Evolutionary conservation across 2,888 invertebrate genomes (phyloP), one percentile per base, ranked within the genome.

Genomic region (Sinotaia quadrata): DNA sequence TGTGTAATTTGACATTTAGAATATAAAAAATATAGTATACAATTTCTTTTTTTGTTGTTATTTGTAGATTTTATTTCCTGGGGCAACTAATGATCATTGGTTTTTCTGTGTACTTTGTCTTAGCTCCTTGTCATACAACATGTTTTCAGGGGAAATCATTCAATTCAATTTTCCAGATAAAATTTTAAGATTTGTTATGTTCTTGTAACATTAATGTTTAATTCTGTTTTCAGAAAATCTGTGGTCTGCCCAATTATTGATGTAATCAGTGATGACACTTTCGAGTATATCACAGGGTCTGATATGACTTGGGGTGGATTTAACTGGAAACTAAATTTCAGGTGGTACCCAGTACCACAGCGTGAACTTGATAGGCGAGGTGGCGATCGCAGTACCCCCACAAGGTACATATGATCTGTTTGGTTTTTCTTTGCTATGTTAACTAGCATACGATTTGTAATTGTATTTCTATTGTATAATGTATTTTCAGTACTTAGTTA

Each of bases 261-360:
- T 89, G 97, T 99, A 69, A 98, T 99, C 84, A 97, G 96, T 57
- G 98, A 99, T 88, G 98, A 98, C 83, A 96, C 96, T 4, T 99
- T 99, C 89, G 98, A 98, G 89, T 99, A 99, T 90, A 96, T 98
- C 75, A 95, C 97, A 61, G 98, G 98, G 0, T 97, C 97, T 1
- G 98, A 99, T 88, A 97, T 97, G 93, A 99, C 98, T 0, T 99
- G 98, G 98, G 98, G 98, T 74, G 98, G 98, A 31, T 99, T 99
- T 90, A 99, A 98, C 90, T 98, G 98, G 98, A 98, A 98, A 89
- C 91, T 99, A 65, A 98, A 98, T 90, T 99, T 99, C 90, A 93
- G 98, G 90, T 98, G 97, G 97, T 99, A 99, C 89, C 93, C 97
- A 70, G 98, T 99, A 31, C 98, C 99, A 0, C 95, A 97, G 87